phyloP scores from a whole-genome alignment of 2,797 vertebrate species.

The Falco peregrinus region DNA sequence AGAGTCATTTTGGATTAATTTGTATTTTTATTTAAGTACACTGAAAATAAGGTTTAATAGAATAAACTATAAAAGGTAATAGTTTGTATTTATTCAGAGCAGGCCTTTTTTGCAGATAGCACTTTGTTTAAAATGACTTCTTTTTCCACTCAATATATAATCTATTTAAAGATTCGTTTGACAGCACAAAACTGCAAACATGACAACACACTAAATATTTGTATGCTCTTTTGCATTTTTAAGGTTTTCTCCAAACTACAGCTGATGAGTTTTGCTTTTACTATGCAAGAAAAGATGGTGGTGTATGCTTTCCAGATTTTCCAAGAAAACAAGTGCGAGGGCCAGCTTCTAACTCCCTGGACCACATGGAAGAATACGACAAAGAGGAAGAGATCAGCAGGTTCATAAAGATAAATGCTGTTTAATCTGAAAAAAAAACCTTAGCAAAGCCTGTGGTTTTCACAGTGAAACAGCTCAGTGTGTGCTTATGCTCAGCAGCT shows the following conservation, averaged over 20 bases:
- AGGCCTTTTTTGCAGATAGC: not conserved
- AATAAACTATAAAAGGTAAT: not conserved
- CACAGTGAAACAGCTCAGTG: conserved; percentile 64
- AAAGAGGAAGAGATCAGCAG: conserved; percentile 95
- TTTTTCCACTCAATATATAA: not conserved
- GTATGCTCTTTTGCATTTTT: conserved; percentile 66
- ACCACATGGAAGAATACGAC: conserved; percentile 89
- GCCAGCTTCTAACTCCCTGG: conserved; percentile 96
- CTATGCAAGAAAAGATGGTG: conserved; percentile 89
- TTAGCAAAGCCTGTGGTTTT: conserved; percentile 68
- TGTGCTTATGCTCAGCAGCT: conserved; percentile 67
- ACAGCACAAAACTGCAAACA: not conserved
- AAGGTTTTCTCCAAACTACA: conserved; percentile 96
- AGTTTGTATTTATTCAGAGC: not conserved
- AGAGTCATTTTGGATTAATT: not conserved
- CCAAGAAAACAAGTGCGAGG: conserved; percentile 92
- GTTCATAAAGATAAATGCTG: conserved; percentile 84
- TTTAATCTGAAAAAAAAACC: conserved; percentile 68
- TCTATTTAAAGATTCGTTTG: conserved; percentile 29
- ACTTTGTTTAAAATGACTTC: conserved; percentile 18
- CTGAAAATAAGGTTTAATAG: not conserved
- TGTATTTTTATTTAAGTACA: not conserved
- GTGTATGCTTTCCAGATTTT: conserved; percentile 97
- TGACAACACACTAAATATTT: conserved; percentile 56
- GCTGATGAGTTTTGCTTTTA: conserved; percentile 98